Conservation (phyloP, 2,113 vertebrate genomes). For the Hippocampus mohnikei region DNA sequence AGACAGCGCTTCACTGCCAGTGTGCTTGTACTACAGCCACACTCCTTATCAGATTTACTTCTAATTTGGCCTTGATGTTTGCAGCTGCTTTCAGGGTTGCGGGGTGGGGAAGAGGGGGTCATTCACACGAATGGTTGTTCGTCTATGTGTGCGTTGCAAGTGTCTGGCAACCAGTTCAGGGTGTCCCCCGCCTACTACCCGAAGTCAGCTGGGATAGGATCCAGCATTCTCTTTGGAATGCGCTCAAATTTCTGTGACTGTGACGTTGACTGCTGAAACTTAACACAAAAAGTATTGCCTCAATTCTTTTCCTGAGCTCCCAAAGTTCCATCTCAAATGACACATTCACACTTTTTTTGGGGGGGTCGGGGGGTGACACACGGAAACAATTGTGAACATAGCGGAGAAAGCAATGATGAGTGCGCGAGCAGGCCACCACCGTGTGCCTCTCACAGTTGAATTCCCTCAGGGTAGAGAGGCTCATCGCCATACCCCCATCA, state of each 20-base stretch:
- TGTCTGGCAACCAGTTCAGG: too few species aligned
- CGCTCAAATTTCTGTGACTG: neutral
- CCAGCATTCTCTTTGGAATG: neutral
- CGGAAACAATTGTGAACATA: constrained; percentile 48
- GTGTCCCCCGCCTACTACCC: too few species aligned
- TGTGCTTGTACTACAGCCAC: constrained; percentile 50
- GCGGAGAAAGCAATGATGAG: constrained; percentile 52
- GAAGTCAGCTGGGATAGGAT: too few species aligned
- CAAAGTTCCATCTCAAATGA: constrained; percentile 37
- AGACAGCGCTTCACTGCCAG: constrained; percentile 54
- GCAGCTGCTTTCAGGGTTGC: neutral
- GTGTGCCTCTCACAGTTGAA: constrained; percentile 65
- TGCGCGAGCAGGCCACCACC: constrained; percentile 50
- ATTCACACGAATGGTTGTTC: too few species aligned
- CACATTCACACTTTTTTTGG: constrained; percentile 13
- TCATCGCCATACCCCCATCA: constrained; percentile 61
- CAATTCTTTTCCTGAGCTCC: neutral
- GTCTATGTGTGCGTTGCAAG: too few species aligned
- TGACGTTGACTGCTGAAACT: neutral
- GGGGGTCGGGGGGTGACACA: constrained; percentile 1
- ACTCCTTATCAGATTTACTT: constrained; percentile 58
- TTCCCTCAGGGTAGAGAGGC: constrained; percentile 63
- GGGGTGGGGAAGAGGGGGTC: too few species aligned
- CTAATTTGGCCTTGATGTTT: neutral
- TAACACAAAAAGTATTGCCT: constrained; percentile 2